Base-by-base conservation (phyloP, 2,797 vertebrate genomes). In the Lophotriccus pileatus region DNA sequence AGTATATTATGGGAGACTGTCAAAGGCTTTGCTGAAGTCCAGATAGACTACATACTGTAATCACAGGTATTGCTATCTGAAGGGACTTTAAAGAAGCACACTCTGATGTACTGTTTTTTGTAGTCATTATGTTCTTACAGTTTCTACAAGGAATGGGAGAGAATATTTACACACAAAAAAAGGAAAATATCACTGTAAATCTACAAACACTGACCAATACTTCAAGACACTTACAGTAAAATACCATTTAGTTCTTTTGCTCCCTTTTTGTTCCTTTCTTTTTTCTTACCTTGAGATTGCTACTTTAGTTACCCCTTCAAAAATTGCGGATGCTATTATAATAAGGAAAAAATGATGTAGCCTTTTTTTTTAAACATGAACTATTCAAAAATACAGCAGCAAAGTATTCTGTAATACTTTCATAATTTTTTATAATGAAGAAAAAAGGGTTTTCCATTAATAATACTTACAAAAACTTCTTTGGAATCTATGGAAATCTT, bases 391-490 rank as follows among this genome's bases (percentile, higher is more conserved):
- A n/a, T 24, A 62, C 12, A 66, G 5, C 2, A 16, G 20, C 4
- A 30, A 75, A 79, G 12, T 37, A 69, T 79, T 59, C 59, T 4
- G 8, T 27, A 59, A 55, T 47, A 50, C 4, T 56, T 56, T 2
- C 39, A 22, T 59, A 9, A 13, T 56, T 50, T 76, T 68, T 90
- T 80, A 28, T 55, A 55, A 68, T 69, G 43, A 77, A 75, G 21
- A 67, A 81, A 14, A 86, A 47, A 14, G 44, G 10, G 12, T 24
- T 79, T 87, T 70, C 56, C 24, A 66, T 62, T 87, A 43, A 21
- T 85, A 88, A 92, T 90, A 98, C 99, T 98, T 97, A 99, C 99
- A 89, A 98, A 99, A 91, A 99, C 98, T 7, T 98, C 97, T 34
- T 97, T 96, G 14, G 98, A 98, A 43, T 98, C 98, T 37, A 99